Percentiles rank a stretch among this genome's conserved stretches.
Evolutionary conservation across 2,797 vertebrate species (phyloP).

Genomic region (Cossypha dichroa): DNA sequence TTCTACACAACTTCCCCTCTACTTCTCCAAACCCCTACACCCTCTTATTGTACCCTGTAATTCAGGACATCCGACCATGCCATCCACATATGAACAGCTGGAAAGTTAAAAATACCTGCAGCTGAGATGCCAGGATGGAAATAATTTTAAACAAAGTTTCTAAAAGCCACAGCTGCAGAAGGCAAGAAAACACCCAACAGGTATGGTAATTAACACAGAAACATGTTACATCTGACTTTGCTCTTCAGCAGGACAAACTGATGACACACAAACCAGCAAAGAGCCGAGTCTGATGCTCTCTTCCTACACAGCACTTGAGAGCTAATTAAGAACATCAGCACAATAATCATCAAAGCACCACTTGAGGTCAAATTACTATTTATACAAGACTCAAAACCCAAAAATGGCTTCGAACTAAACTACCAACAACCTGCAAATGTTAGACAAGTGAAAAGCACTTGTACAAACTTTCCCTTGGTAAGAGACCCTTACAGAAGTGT

Average conservation of each 20-base stretch:
- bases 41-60: neutral
- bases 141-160: neutral
- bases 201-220: neutral
- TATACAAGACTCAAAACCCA: neutral
- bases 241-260: neutral
- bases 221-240: fast-evolving
- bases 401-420: neutral
- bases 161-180: neutral
- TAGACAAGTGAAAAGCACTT: neutral
- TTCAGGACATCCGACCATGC: fast-evolving
- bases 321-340: neutral
- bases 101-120: neutral
- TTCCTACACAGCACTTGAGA: neutral
- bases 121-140: neutral
- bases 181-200: neutral
- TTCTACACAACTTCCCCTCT: neutral
- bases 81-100: neutral
- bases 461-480: neutral
- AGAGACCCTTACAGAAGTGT: neutral
- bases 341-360: neutral
- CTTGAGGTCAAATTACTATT: neutral
- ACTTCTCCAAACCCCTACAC: neutral
- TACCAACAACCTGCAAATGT: neutral
- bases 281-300: fast-evolving
- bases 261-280: neutral